Conservation (phyloP, 2,888 invertebrate genomes). For the Sacculina carcini region DNA sequence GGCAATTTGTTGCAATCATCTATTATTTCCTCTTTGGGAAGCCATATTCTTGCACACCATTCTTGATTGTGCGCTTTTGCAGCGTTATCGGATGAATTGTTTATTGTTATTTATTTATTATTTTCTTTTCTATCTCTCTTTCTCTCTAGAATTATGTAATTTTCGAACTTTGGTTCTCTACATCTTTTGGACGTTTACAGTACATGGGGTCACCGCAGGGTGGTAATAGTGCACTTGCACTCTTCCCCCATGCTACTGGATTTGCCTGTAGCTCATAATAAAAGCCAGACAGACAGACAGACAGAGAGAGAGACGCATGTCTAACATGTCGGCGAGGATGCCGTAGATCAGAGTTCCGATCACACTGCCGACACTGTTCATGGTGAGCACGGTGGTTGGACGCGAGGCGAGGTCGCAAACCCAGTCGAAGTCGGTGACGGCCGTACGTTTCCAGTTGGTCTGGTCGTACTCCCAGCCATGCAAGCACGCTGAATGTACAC, state of each 20-base stretch:
- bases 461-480: slow-evolving; percentile 29
- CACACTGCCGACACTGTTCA: slow-evolving; percentile 27
- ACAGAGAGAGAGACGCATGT: background rate
- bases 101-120: too few relatives aligned
- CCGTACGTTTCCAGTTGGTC: slow-evolving; percentile 26
- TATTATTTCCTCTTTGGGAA: background rate
- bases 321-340: slow-evolving; percentile 30
- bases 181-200: too few relatives aligned
- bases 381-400: slow-evolving; percentile 28
- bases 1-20: background rate
- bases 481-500: slow-evolving; percentile 20
- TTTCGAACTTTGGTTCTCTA: too few relatives aligned
- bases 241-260: too few relatives aligned
- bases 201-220: too few relatives aligned
- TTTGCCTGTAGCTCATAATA: too few relatives aligned
- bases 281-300: background rate
- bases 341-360: slow-evolving; percentile 29
- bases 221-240: too few relatives aligned
- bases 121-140: too few relatives aligned
- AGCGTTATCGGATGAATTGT: too few relatives aligned
- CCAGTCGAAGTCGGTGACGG: slow-evolving; percentile 28
- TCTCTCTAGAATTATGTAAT: too few relatives aligned
- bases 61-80: too few relatives aligned
- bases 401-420: slow-evolving; percentile 28
- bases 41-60: too few relatives aligned